phyloP scores from a whole-genome alignment of 2,888 invertebrate species.

The Lypha dubia region DNA sequence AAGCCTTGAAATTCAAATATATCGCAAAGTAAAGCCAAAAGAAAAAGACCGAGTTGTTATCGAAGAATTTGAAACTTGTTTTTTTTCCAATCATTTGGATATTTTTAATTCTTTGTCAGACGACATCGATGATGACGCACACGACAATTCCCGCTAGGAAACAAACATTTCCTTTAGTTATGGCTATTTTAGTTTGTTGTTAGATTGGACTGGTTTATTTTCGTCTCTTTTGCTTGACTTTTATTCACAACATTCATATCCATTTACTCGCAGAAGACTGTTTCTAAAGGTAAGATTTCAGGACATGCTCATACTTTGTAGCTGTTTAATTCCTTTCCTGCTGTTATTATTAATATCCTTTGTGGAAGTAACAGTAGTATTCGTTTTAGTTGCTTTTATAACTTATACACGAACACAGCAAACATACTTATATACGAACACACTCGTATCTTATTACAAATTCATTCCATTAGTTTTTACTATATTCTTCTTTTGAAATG shows the following conservation, averaged over 20 bases:
- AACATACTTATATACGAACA: neutral
- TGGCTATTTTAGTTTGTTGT: conserved; percentile 24
- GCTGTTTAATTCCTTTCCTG: conserved; percentile 50
- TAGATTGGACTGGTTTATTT: conserved; percentile 19
- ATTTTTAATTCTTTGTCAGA: conserved; percentile 22
- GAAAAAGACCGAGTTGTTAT: neutral
- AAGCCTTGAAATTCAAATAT: neutral
- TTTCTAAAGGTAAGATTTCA: conserved; percentile 38
- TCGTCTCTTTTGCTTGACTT: conserved; percentile 15
- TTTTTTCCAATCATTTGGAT: conserved; percentile 28
- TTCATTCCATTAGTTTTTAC: conserved; percentile 71
- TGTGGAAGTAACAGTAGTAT: conserved; percentile 44
- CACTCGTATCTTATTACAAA: conserved; percentile 79
- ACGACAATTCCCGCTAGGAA: conserved; percentile 63
- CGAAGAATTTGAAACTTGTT: conserved; percentile 32
- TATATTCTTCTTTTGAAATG: conserved; percentile 10
- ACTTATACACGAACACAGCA: conserved; percentile 31
- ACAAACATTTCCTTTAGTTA: conserved; percentile 62
- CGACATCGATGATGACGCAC: conserved; percentile 33
- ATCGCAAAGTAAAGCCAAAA: neutral
- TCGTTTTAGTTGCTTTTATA: conserved; percentile 19
- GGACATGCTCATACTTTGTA: conserved; percentile 50
- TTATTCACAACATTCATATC: conserved; percentile 10
- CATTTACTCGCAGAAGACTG: conserved; percentile 31
- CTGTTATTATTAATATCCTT: conserved; percentile 57